Conservation (phyloP, 2,888 invertebrate species). For the Molanna angustata region DNA sequence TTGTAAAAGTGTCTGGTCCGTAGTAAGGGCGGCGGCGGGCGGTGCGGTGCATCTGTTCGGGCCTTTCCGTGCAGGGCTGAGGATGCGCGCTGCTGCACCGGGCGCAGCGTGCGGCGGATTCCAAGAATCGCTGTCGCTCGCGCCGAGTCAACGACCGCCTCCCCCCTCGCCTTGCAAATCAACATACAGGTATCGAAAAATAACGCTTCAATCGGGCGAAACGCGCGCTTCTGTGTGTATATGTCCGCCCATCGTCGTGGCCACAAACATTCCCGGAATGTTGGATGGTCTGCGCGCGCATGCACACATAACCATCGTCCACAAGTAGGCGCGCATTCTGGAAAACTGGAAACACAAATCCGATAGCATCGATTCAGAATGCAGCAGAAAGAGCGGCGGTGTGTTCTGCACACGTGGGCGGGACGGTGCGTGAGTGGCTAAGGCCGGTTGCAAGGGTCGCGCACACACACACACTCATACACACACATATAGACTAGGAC, state of each 20-base stretch:
- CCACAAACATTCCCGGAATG: slow-evolving; percentile 7
- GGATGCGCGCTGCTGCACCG: not conserved
- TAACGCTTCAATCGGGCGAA: slow-evolving; percentile 10
- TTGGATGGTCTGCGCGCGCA: slow-evolving; percentile 15
- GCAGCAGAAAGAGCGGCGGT: no score
- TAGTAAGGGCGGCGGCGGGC: no score
- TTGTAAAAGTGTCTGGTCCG: no score
- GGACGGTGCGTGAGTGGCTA: no score
- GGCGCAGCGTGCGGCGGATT: slow-evolving; percentile 10
- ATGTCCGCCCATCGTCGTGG: slow-evolving; percentile 7
- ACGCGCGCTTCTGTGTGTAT: not conserved
- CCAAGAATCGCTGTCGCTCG: slow-evolving; percentile 11
- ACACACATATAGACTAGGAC: no score
- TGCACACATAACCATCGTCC: not conserved
- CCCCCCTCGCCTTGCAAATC: slow-evolving; percentile 5
- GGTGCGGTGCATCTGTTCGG: not conserved
- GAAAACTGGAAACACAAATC: not conserved
- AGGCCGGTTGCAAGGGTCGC: no score
- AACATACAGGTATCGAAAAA: slow-evolving; percentile 4
- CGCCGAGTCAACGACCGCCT: slow-evolving; percentile 19
- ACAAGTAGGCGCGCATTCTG: not conserved
- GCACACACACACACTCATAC: no score
- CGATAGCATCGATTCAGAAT: no score
- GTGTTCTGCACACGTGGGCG: no score
- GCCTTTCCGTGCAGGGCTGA: no score